Percentiles rank a stretch among this genome's conserved stretches.
Evolutionary conservation across 2,888 invertebrate species (phyloP).

Genomic region (Melanotus villosus): DNA sequence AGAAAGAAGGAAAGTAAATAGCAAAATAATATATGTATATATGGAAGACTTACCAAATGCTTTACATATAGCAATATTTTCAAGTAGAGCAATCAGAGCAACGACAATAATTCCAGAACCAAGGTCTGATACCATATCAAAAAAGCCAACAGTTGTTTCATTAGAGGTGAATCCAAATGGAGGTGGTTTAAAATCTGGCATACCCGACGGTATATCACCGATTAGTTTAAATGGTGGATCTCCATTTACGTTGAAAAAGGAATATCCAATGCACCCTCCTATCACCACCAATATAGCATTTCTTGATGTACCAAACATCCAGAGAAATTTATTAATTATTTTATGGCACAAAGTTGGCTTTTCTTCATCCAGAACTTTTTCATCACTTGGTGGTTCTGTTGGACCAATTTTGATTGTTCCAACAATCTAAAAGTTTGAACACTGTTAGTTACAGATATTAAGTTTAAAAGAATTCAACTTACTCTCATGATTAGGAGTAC

Average conservation of each 20-base stretch:
- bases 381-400: constrained; percentile 61
- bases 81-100: constrained; percentile 89
- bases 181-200: constrained; percentile 78
- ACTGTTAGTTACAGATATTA: no score
- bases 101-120: constrained; percentile 89
- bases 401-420: constrained; percentile 77
- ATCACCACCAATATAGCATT: constrained; percentile 88
- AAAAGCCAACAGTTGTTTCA: constrained; percentile 74
- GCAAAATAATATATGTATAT: no score
- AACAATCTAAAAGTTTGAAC: constrained; percentile 75
- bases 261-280: constrained; percentile 80
- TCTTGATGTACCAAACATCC: constrained; percentile 85
- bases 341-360: constrained; percentile 52
- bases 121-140: constrained; percentile 83
- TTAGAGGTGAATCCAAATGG: constrained; percentile 76
- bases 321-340: constrained; percentile 77
- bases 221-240: constrained; percentile 79
- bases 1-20: no score
- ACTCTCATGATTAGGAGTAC: constrained; percentile 85
- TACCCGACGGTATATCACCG: constrained; percentile 82
- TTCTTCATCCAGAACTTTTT: constrained; percentile 53
- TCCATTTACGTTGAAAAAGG: constrained; percentile 69
- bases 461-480: no score
- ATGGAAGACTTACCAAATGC: constrained; percentile 89
- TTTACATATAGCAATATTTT: constrained; percentile 94